Base-by-base conservation (phyloP, 2,113 vertebrate species). In the Mastomys coucha region DNA sequence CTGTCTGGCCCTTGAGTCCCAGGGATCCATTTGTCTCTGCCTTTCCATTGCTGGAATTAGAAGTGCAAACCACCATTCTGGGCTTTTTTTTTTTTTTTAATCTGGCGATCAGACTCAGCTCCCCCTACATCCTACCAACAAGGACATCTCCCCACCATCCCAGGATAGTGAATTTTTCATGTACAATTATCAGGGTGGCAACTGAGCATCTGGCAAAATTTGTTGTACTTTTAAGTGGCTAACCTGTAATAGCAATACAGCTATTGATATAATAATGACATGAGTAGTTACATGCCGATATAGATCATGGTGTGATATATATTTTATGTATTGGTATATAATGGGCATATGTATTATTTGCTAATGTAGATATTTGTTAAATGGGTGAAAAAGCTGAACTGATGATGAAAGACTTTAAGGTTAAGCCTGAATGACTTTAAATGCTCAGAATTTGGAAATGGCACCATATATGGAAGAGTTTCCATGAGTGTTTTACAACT, bases 151-250 rank as follows among this genome's bases (percentile, higher is more conserved):
- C 19, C 14, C 6, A 36, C 6, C 16, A 2, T 7, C 69, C 14
- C 67, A 70, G 33, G 33, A 72, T 20, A 72, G 17, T 72, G 70
- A 72, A 20, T n/a, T n/a, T n/a, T 73, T 39, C n/a, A 73, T n/a
- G 39, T 39, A 73, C 8, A 39, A 77, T 88, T 95, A 69, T 92
- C 53, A 39, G 14, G 36, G 76, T 58, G 45, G 65, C 51, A 95
- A 39, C n/a, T 76, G 42, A 95, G 53, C n/a, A 33, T 95, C 80
- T 92, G 70, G 45, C 65, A 77, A 69, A 39, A 84, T 90, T 87
- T 87, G 22, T 87, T 89, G 26, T 95, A 42, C 53, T 97, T 88
- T 89, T 91, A 91, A 89, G 65, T 75, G 63, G 6, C 56, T 88
- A 81, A 7, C 17, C 67, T 73, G 69, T 73, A 28, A 90, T 49